Evolutionary conservation across 2,113 vertebrate species (phyloP).

Genomic region (Glaucomys volans): DNA sequence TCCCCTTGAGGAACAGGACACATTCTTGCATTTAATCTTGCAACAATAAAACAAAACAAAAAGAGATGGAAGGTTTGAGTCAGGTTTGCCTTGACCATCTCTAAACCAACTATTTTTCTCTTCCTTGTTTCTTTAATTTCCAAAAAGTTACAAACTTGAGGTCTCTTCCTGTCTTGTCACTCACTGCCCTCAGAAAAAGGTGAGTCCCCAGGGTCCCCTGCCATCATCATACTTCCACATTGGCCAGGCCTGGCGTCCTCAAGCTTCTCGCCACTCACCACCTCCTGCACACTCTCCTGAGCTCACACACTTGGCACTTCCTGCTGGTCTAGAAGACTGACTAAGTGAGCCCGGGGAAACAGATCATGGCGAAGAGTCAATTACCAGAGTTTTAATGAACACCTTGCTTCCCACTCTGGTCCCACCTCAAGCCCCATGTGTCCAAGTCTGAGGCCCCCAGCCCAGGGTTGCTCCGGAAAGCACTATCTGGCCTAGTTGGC

Average conservation of each 20-base stretch:
- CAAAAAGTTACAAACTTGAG: background rate
- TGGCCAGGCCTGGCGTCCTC: rapidly evolving
- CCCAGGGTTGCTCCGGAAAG: background rate
- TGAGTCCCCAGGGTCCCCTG: background rate
- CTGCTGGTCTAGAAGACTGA: slow-evolving; percentile 71
- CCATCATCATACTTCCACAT: background rate
- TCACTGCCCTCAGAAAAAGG: background rate
- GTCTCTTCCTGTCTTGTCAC: background rate
- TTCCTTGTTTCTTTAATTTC: background rate
- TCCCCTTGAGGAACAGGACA: background rate
- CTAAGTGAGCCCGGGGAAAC: slow-evolving; percentile 79
- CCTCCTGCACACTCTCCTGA: background rate
- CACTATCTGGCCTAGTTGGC: slow-evolving; percentile 44
- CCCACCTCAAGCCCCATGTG: background rate
- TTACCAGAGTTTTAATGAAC: slow-evolving; percentile 69
- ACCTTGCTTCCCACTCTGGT: background rate
- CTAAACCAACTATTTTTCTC: background rate
- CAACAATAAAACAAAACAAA: slow-evolving; percentile 45
- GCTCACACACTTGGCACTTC: slow-evolving; percentile 20
- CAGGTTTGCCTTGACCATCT: background rate
- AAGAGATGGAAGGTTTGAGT: background rate
- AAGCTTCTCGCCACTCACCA: background rate
- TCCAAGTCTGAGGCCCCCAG: background rate
- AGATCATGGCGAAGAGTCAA: slow-evolving; percentile 81
- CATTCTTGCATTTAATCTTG: slow-evolving; percentile 60